phyloP scores from a whole-genome alignment of 2,888 invertebrate species.

The Synanthedon andrenaeformis region DNA sequence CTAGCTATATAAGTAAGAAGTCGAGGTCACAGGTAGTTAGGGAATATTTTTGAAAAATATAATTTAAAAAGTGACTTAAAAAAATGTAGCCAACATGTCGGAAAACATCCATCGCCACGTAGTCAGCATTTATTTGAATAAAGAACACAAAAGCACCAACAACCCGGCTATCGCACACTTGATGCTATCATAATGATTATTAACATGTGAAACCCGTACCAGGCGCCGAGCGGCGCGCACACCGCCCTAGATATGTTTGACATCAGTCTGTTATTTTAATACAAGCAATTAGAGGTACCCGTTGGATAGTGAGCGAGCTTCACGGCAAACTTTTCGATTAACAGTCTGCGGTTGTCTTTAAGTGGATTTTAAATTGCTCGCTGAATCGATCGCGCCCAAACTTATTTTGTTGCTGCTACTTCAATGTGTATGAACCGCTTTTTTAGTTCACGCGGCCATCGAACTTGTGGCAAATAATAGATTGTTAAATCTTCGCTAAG shows the following conservation, averaged over 20 bases:
- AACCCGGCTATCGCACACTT: conserved; percentile 61
- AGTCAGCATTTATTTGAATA: conserved; percentile 8
- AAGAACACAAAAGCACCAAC: conserved; percentile 17
- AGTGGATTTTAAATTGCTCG: conserved; percentile 65
- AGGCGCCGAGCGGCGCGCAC: conserved; percentile 43
- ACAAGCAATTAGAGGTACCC: conserved; percentile 63
- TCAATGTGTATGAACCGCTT: not conserved
- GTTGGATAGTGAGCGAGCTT: conserved; percentile 36
- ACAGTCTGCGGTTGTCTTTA: conserved; percentile 58
- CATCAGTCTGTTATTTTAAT: conserved; percentile 69
- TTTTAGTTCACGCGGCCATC: not conserved
- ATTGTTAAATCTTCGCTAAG: conserved; percentile 12
- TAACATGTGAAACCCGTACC: conserved; percentile 64
- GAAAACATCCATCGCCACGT: conserved; percentile 17
- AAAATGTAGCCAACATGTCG: conserved; percentile 3
- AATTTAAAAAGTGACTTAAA: too few relatives aligned
- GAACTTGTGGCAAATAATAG: not conserved
- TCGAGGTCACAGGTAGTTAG: too few relatives aligned
- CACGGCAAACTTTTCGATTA: conserved; percentile 61
- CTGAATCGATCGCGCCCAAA: conserved; percentile 25
- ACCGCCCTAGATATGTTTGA: conserved; percentile 65
- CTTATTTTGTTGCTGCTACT: not conserved
- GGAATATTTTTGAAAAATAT: too few relatives aligned
- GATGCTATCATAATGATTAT: conserved; percentile 70
- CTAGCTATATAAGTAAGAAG: too few relatives aligned